phyloP scores from a whole-genome alignment of 2,113 vertebrate genomes.

The Meles meles region DNA sequence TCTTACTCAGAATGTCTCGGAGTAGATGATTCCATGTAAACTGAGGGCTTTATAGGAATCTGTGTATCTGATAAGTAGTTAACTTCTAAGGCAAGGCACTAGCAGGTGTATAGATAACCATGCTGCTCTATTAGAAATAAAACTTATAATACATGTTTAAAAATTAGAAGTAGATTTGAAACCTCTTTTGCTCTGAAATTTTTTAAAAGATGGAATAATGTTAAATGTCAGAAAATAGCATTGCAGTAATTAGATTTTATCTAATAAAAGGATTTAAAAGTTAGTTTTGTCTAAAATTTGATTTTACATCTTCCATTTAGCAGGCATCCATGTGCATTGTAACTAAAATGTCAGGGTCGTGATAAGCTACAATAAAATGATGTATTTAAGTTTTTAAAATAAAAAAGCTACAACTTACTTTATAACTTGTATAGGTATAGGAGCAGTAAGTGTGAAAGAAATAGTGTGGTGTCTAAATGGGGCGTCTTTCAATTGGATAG shows the following conservation, averaged over 20 bases:
- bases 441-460: neutral
- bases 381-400: neutral
- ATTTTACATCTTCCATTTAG: slow-evolving; percentile 43
- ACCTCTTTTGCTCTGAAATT: neutral
- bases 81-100: slow-evolving; percentile 7
- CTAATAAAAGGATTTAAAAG: slow-evolving; percentile 37
- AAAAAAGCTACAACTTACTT: neutral
- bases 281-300: slow-evolving; percentile 3
- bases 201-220: slow-evolving; percentile 12
- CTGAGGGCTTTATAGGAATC: neutral
- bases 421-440: neutral
- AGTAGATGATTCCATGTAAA: neutral
- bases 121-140: neutral
- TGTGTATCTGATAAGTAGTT: slow-evolving; percentile 9
- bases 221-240: slow-evolving; percentile 25
- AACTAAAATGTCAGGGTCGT: slow-evolving; percentile 29
- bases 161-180: neutral
- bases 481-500: neutral
- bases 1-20: neutral
- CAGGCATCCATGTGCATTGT: neutral
- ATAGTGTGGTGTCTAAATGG: neutral
- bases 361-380: neutral
- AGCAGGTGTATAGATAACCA: neutral
- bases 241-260: neutral
- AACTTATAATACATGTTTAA: neutral